phyloP scores from a whole-genome alignment of 2,888 invertebrate species.

The Eristalis intricaria region DNA sequence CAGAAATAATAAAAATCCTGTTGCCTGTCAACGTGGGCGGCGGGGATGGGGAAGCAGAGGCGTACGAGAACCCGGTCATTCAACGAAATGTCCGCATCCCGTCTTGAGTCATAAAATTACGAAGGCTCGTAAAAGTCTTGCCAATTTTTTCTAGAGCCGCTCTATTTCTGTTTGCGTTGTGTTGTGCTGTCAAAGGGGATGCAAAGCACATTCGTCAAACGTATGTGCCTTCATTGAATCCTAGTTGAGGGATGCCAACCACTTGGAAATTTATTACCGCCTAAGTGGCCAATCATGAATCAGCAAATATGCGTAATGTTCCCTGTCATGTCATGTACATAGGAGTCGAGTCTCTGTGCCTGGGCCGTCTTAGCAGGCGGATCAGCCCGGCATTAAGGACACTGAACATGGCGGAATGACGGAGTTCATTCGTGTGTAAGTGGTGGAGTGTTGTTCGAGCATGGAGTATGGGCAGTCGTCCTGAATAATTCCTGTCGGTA shows the following conservation, averaged over 20 bases:
- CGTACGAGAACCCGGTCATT: conserved; percentile 31
- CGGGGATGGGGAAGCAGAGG: neutral
- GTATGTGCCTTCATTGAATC: conserved; percentile 58
- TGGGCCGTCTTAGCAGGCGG: neutral
- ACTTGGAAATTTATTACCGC: conserved; percentile 69
- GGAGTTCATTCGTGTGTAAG: conserved; percentile 27
- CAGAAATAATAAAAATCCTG: conserved; percentile 69
- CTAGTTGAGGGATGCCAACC: conserved; percentile 65
- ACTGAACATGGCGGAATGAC: conserved; percentile 42
- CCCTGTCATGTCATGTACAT: conserved; percentile 61
- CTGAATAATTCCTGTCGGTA: conserved; percentile 68
- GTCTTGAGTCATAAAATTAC: conserved; percentile 61
- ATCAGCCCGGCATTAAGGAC: conserved; percentile 2
- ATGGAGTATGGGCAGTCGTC: conserved; percentile 50
- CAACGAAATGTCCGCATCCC: conserved; percentile 34
- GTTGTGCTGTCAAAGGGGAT: conserved; percentile 48
- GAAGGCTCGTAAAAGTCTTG: conserved; percentile 63
- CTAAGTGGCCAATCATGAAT: conserved; percentile 72
- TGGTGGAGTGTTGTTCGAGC: conserved; percentile 28
- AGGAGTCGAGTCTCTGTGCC: conserved; percentile 33
- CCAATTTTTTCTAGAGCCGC: conserved; percentile 18
- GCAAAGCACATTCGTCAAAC: conserved; percentile 60
- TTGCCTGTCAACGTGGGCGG: conserved; percentile 55
- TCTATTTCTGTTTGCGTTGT: conserved; percentile 22
- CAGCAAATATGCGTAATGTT: conserved; percentile 70